phyloP scores from a whole-genome alignment of 2,797 vertebrate species.

The Emydoidea blandingii region DNA sequence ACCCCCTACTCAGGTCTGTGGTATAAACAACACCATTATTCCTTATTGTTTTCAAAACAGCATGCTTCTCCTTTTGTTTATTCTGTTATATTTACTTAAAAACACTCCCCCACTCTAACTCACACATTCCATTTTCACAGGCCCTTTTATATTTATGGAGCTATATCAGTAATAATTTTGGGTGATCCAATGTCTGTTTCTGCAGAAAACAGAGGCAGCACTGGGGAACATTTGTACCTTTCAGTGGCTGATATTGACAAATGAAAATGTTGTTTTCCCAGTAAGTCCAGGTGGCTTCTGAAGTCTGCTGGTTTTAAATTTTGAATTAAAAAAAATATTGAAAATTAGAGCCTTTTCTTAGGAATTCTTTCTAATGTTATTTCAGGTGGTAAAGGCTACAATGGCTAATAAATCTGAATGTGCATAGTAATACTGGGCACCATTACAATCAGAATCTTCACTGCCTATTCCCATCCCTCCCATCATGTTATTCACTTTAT shows the following conservation, averaged over 20 bases:
- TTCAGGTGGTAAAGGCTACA: constrained; percentile 62
- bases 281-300: neutral
- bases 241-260: constrained; percentile 25
- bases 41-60: neutral
- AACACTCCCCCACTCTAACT: neutral
- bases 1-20: neutral
- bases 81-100: constrained; percentile 47
- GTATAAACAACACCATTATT: neutral
- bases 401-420: constrained; percentile 36
- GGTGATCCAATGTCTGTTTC: constrained; percentile 4
- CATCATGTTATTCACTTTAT: constrained; percentile 53
- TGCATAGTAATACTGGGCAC: constrained; percentile 38
- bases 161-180: constrained; percentile 14
- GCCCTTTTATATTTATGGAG: constrained; percentile 37
- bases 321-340: neutral
- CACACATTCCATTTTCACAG: neutral
- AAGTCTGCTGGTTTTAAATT: neutral
- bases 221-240: constrained; percentile 50
- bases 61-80: neutral
- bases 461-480: constrained; percentile 59
- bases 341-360: neutral
- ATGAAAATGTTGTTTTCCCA: constrained; percentile 41
- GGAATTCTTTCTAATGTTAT: constrained; percentile 8
- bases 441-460: constrained; percentile 32
- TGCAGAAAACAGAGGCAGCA: neutral